Conservation (phyloP, 1,140 invertebrate genomes). For the Mactra quadrangularis region DNA sequence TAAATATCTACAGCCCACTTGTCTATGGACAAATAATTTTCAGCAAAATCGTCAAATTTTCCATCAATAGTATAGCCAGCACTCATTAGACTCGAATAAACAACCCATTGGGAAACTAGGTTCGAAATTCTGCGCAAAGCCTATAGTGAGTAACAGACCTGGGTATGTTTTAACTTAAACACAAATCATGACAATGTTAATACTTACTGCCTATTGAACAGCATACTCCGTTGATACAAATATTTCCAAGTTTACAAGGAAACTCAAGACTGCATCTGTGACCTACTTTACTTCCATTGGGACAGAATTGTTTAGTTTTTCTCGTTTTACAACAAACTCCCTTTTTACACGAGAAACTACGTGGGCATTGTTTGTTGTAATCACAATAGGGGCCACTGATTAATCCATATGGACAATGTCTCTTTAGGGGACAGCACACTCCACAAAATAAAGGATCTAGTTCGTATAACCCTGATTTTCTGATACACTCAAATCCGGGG, state of each 20-base stretch:
- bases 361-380: constrained; percentile 22
- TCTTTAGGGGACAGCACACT: constrained; percentile 19
- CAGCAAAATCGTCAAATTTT: no score
- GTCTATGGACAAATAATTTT: no score
- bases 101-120: no score
- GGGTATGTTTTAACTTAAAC: no score
- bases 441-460: constrained; percentile 27
- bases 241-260: constrained; percentile 28
- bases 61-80: no score
- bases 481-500: constrained; percentile 36
- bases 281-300: constrained; percentile 10
- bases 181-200: no score
- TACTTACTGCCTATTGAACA: constrained; percentile 47
- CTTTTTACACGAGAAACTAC: constrained; percentile 22
- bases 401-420: constrained; percentile 26
- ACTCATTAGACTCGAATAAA: no score
- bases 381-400: constrained; percentile 18
- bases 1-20: no score
- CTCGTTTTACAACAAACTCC: constrained; percentile 20
- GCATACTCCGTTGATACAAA: constrained; percentile 34
- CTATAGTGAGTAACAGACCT: no score
- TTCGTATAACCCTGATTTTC: background rate
- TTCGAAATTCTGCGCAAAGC: no score
- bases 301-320: background rate
- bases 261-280: constrained; percentile 6